Conservation (phyloP, 2,113 vertebrate genomes). For the Pteronura brasiliensis region DNA sequence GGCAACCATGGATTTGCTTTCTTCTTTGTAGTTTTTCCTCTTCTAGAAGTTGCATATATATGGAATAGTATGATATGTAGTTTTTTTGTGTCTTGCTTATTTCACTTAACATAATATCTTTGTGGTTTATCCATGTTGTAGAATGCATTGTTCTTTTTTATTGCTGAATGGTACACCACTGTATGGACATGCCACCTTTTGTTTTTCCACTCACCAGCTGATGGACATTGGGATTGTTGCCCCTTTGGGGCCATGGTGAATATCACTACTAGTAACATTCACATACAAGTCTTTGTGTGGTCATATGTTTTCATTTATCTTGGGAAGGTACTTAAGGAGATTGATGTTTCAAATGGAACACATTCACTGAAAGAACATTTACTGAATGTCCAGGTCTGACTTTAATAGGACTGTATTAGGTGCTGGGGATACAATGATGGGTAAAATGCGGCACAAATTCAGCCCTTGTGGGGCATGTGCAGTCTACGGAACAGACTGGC, state of each 20-base stretch:
- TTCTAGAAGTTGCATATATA: neutral
- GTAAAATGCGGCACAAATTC: neutral
- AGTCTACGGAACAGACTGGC: neutral
- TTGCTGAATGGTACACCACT: neutral
- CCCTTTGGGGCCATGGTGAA: neutral
- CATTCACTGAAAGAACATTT: neutral
- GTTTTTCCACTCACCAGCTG: neutral
- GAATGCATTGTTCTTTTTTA: neutral
- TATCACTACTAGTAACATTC: neutral
- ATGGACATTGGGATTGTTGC: neutral
- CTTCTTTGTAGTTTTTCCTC: neutral
- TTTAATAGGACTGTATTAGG: neutral
- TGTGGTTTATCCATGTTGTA: neutral
- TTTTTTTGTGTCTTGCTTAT: neutral
- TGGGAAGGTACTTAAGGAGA: neutral
- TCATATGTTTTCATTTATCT: conserved; percentile 25
- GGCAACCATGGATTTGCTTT: neutral
- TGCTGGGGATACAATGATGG: neutral
- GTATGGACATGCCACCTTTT: neutral
- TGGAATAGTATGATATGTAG: neutral
- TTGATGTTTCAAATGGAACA: neutral
- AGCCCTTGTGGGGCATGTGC: neutral
- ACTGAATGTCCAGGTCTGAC: neutral
- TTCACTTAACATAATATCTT: neutral
- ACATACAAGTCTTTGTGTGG: neutral